Conservation (phyloP, 2,888 invertebrate species). For the Cistogaster globosa region DNA sequence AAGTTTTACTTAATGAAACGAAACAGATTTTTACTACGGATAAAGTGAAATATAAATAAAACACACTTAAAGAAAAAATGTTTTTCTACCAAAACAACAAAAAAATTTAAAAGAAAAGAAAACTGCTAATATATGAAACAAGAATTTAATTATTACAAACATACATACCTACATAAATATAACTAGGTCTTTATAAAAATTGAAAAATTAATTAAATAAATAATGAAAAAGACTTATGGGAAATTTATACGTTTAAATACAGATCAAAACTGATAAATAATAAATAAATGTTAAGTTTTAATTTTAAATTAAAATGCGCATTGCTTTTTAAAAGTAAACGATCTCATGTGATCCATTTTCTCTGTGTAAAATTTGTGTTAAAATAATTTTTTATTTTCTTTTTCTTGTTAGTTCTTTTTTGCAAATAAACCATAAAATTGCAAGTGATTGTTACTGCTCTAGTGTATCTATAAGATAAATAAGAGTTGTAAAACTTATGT, state of each 20-base stretch:
- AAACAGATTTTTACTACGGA: neutral
- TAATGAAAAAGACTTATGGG: constrained; percentile 58
- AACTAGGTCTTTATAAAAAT: constrained; percentile 47
- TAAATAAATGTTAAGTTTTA: constrained; percentile 42
- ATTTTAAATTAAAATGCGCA: constrained; percentile 33
- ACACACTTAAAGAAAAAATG: constrained; percentile 24
- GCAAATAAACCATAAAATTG: neutral
- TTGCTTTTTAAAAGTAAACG: constrained; percentile 69
- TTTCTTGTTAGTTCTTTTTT: neutral
- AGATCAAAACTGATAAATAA: constrained; percentile 47
- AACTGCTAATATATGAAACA: constrained; percentile 61
- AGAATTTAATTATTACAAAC: constrained; percentile 65
- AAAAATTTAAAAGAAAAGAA: constrained; percentile 33
- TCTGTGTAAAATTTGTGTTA: constrained; percentile 40
- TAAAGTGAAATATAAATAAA: constrained; percentile 6
- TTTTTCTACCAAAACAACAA: constrained; percentile 35
- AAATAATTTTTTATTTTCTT: constrained; percentile 23
- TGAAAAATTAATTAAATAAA: constrained; percentile 12
- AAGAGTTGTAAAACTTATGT: neutral
- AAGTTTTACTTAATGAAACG: constrained; percentile 22
- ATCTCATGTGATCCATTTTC: constrained; percentile 72
- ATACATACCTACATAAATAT: neutral
- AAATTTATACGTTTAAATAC: constrained; percentile 67
- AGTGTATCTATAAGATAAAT: constrained; percentile 11
- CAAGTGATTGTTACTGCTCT: too few relatives aligned